Conservation (phyloP, 2,113 vertebrate species). For the Alaudala cheleensis region DNA sequence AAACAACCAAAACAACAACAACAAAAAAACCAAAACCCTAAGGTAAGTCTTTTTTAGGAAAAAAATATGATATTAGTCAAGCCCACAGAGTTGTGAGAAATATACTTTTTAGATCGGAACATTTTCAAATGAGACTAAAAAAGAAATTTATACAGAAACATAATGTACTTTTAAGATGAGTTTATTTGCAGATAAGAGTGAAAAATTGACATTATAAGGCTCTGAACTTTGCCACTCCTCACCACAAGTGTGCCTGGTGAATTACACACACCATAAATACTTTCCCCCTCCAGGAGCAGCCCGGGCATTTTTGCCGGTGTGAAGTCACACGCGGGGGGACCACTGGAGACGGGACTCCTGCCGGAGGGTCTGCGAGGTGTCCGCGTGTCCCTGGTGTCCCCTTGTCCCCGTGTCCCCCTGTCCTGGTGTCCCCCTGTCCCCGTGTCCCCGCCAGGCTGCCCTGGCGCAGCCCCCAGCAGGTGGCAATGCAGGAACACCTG, state of each 20-base stretch:
- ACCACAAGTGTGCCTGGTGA: accelerated
- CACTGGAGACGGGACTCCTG: neutral
- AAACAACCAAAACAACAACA: no score
- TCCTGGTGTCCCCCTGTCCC: neutral
- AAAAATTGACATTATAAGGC: neutral
- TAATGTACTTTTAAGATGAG: neutral
- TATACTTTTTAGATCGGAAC: neutral
- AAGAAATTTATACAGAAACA: neutral
- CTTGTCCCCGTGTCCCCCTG: neutral
- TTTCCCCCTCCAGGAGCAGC: accelerated
- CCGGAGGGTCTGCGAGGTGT: neutral
- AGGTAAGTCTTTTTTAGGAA: accelerated
- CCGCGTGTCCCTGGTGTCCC: neutral
- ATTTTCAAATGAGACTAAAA: neutral
- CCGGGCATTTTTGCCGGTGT: neutral
- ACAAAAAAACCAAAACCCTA: neutral
- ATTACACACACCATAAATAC: accelerated
- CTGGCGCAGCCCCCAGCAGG: conserved; percentile 24
- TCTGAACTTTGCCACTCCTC: no score
- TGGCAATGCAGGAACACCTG: conserved; percentile 51
- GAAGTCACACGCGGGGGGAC: accelerated
- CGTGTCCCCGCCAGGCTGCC: neutral
- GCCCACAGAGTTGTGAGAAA: neutral
- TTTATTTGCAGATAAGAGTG: neutral
- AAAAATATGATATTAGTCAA: neutral